These are phyloP conservation scores for Cheilosia grossa DNA, from an alignment of 2,888 invertebrate genomes.

Conservation along the genomic window DNA sequence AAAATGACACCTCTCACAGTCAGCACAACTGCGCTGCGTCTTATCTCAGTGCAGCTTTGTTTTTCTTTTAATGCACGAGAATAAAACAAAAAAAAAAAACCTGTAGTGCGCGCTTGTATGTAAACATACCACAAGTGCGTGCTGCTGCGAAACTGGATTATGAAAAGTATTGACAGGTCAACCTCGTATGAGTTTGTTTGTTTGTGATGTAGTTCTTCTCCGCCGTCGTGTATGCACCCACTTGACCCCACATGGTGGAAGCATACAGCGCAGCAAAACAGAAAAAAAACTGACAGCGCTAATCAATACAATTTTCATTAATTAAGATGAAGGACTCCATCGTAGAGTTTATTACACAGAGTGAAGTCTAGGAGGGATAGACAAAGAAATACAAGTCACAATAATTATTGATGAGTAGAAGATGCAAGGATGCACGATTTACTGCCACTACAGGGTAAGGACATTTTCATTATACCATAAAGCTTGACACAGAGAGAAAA, in stretches of 20 bases:
- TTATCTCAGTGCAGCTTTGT: slow-evolving; percentile 44
- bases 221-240: slow-evolving; percentile 30
- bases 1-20: not conserved
- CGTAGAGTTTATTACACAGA: slow-evolving; percentile 24
- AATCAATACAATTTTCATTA: slow-evolving; percentile 46
- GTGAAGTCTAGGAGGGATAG: not conserved
- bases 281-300: slow-evolving; percentile 17
- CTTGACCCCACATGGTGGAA: slow-evolving; percentile 53
- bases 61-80: too few relatives aligned
- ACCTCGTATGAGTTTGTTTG: slow-evolving; percentile 47
- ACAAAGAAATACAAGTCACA: slow-evolving; percentile 29
- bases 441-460: slow-evolving; percentile 33
- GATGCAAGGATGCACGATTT: slow-evolving; percentile 40
- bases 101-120: slow-evolving; percentile 37
- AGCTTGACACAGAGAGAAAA: slow-evolving; percentile 39
- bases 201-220: slow-evolving; percentile 9
- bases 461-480: slow-evolving; percentile 2
- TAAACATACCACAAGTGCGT: slow-evolving; percentile 47
- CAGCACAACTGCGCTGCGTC: slow-evolving; percentile 20
- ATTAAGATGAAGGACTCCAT: slow-evolving; percentile 56
- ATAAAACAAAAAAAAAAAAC: slow-evolving; percentile 13
- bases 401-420: slow-evolving; percentile 29
- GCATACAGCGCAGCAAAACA: not conserved
- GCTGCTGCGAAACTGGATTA: slow-evolving; percentile 55
- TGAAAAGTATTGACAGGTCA: slow-evolving; percentile 64